phyloP scores from a whole-genome alignment of 1,140 invertebrate species.

The Drosophila melanogaster region Release_6_plus_ISO1_MT NC_004354.4:18779001-18779500 shows the following conservation, averaged over 20 bases:
- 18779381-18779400: constrained; percentile 65
- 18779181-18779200: constrained; percentile 8
- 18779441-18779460: constrained; percentile 56
- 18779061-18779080: constrained; percentile 38
- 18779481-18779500: constrained; percentile 62
- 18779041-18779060: constrained; percentile 27
- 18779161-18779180: not conserved
- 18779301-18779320: constrained; percentile 28
- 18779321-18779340: constrained; percentile 1
- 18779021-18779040: constrained; percentile 40
- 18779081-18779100: constrained; percentile 1
- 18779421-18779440: constrained; percentile 64
- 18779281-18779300: constrained; percentile 64
- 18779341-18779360: no score
- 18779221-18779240: constrained; percentile 18
- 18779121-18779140: not conserved
- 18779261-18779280: not conserved
- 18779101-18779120: not conserved
- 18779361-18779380: constrained; percentile 26
- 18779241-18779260: constrained; percentile 4
- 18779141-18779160: not conserved
- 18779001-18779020: not conserved
- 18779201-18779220: constrained; percentile 18
- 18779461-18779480: constrained; percentile 78
- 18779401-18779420: constrained; percentile 60